Percentiles rank a stretch among this genome's conserved stretches.
These are phyloP conservation scores for Rhinopomastus cyanomelas DNA, from an alignment of 2,113 vertebrate genomes.

Conservation along the genomic window DNA sequence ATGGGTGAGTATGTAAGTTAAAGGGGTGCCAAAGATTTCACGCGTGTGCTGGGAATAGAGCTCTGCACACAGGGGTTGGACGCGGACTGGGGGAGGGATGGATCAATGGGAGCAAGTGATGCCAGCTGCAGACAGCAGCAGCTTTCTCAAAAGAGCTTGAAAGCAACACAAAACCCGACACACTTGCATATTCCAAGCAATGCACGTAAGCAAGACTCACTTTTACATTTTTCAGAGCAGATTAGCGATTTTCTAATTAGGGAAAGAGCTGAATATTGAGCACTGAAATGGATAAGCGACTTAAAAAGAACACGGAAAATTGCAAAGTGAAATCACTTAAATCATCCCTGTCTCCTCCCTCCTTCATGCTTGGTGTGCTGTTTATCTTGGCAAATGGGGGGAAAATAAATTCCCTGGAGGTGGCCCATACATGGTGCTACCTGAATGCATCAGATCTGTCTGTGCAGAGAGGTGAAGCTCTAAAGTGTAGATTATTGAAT, in stretches of 20 bases:
- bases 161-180: constrained; percentile 6
- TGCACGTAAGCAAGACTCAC: constrained; percentile 58
- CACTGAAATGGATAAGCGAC: constrained; percentile 70
- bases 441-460: constrained; percentile 12
- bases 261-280: constrained; percentile 65
- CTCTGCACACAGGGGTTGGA: neutral
- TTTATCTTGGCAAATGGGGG: constrained; percentile 60
- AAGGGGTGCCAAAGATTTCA: neutral
- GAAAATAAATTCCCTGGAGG: constrained; percentile 61
- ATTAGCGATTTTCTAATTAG: constrained; percentile 74
- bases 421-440: neutral
- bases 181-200: constrained; percentile 51
- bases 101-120: neutral
- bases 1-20: neutral
- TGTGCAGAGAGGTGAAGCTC: neutral
- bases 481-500: neutral
- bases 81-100: neutral
- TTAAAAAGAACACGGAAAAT: constrained; percentile 67
- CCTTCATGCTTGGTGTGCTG: constrained; percentile 43
- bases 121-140: constrained; percentile 41
- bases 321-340: constrained; percentile 66
- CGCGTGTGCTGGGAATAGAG: neutral
- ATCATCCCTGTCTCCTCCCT: constrained; percentile 58
- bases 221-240: constrained; percentile 71
- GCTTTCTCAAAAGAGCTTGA: constrained; percentile 36